Evolutionary conservation across 2,797 vertebrate species (phyloP).

Genomic region (Microctenopoma steveboyesi): DNA sequence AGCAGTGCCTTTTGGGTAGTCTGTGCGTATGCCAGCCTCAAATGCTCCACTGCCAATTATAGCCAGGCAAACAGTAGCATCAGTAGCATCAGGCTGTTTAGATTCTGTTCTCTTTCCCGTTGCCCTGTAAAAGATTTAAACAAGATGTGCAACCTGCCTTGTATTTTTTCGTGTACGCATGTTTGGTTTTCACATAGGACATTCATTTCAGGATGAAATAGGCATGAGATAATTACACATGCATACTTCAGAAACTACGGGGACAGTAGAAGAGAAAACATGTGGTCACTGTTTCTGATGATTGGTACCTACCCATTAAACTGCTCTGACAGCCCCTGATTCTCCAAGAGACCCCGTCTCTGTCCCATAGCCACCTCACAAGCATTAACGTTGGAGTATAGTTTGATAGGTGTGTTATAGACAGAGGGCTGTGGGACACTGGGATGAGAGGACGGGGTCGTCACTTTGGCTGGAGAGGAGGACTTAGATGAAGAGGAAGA

Average conservation of each 20-base stretch:
- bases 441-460: constrained; percentile 79
- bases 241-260: background rate
- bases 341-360: constrained; percentile 89
- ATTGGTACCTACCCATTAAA: constrained; percentile 92
- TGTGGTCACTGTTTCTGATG: background rate
- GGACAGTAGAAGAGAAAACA: background rate
- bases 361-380: constrained; percentile 90
- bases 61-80: constrained; percentile 44
- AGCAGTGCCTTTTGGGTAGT: constrained; percentile 37
- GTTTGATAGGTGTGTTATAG: constrained; percentile 88
- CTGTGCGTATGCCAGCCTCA: constrained; percentile 37
- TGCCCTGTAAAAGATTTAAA: constrained; percentile 49
- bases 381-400: constrained; percentile 85
- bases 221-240: background rate
- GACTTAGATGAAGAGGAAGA: constrained; percentile 84
- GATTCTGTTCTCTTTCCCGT: constrained; percentile 27
- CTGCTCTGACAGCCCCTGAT: constrained; percentile 87
- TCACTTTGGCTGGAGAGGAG: constrained; percentile 84
- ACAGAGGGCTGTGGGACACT: constrained; percentile 88
- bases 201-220: constrained; percentile 16
- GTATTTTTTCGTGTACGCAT: constrained; percentile 28
- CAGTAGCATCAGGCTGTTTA: constrained; percentile 31
- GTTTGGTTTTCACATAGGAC: constrained; percentile 41
- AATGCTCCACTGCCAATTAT: constrained; percentile 35
- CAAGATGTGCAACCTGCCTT: constrained; percentile 50